phyloP scores from a whole-genome alignment of 2,113 vertebrate genomes.

The Lichenostomus cassidix region DNA sequence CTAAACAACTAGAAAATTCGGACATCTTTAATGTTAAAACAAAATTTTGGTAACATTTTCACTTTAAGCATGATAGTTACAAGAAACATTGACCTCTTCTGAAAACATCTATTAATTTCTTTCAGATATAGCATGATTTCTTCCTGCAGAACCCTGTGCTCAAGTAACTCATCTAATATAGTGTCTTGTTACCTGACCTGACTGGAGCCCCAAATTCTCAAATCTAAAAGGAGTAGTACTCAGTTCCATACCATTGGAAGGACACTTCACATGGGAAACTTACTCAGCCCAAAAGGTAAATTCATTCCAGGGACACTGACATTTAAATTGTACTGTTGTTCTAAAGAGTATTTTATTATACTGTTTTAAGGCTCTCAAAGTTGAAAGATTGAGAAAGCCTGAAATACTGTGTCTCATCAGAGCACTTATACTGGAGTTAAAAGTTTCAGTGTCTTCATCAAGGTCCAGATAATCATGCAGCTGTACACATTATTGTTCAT shows the following conservation, averaged over 20 bases:
- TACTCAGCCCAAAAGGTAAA: neutral
- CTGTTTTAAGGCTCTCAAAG: neutral
- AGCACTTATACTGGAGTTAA: neutral
- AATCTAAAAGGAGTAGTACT: rapidly evolving
- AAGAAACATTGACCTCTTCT: neutral
- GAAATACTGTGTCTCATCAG: neutral
- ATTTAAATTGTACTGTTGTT: neutral
- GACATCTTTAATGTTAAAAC: neutral
- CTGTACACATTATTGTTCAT: neutral
- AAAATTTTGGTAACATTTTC: neutral
- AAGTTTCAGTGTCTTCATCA: neutral
- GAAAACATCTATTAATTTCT: neutral
- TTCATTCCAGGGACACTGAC: neutral
- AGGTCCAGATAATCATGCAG: neutral
- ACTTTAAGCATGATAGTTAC: neutral
- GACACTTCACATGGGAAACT: neutral
- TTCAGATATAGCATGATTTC: rapidly evolving
- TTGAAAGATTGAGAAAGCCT: neutral
- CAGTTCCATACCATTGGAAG: neutral
- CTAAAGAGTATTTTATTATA: neutral
- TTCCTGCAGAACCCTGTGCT: neutral
- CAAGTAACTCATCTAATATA: neutral
- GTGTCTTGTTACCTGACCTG: neutral
- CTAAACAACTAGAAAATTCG: neutral
- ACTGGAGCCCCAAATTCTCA: neutral